Conservation (phyloP, 2,888 invertebrate species). For the Agonopterix subpropinquella region DNA sequence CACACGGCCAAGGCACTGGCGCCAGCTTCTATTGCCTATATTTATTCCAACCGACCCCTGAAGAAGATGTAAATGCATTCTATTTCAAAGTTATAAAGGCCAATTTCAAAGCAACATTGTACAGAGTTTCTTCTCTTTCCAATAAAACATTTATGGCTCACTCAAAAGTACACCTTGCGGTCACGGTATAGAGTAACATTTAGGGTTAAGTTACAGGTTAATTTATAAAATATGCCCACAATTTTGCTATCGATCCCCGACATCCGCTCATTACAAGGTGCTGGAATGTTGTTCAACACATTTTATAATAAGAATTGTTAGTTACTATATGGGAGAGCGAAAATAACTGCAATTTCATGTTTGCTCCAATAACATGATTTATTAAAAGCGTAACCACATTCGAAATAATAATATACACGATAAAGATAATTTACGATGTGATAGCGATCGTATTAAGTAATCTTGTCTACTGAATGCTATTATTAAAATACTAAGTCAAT, state of each 20-base stretch:
- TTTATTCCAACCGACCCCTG: slow-evolving; percentile 40
- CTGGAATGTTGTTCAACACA: slow-evolving; percentile 65
- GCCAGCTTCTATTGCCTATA: slow-evolving; percentile 57
- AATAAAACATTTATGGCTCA: slow-evolving; percentile 23
- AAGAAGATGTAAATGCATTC: slow-evolving; percentile 50
- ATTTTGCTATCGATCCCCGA: slow-evolving; percentile 68
- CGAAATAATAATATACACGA: not conserved
- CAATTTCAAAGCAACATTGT: slow-evolving; percentile 44
- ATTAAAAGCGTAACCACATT: slow-evolving; percentile 1
- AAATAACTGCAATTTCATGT: slow-evolving; percentile 31
- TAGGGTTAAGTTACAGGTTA: slow-evolving; percentile 19
- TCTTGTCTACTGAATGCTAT: too few relatives aligned
- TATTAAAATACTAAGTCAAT: too few relatives aligned
- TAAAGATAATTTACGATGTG: slow-evolving; percentile 4
- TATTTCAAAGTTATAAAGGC: slow-evolving; percentile 46
- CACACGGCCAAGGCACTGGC: slow-evolving; percentile 51
- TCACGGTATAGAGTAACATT: slow-evolving; percentile 22
- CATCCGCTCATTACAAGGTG: slow-evolving; percentile 70
- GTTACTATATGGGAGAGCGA: slow-evolving; percentile 35
- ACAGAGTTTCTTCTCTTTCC: slow-evolving; percentile 34
- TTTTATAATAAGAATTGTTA: slow-evolving; percentile 54
- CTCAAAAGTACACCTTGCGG: slow-evolving; percentile 29
- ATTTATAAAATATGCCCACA: slow-evolving; percentile 62
- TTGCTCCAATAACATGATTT: slow-evolving; percentile 6
- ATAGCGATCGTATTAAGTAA: not conserved